These are phyloP conservation scores for Oceanodroma leucorhoa DNA, from an alignment of 2,797 vertebrate species.

Conservation along the genomic window DNA sequence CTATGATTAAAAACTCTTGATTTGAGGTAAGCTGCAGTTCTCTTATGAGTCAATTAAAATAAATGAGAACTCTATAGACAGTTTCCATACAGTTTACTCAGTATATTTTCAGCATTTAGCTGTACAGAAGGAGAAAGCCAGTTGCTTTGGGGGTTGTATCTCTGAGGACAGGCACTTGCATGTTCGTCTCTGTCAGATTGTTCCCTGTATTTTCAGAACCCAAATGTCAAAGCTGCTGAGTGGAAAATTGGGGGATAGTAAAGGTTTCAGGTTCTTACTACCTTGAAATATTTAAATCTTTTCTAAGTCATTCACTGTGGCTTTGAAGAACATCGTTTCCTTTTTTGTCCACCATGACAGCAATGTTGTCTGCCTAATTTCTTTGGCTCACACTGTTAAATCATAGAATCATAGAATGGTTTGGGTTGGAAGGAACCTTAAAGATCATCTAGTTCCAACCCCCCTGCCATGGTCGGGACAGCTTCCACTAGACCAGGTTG, in stretches of 20 bases:
- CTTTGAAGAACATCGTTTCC: background rate
- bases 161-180: background rate
- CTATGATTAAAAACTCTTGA: background rate
- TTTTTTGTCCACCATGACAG: rapidly evolving
- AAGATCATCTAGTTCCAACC: too few relatives aligned
- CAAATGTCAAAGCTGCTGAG: background rate
- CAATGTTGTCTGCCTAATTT: background rate
- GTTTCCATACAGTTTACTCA: background rate
- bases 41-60: constrained; percentile 20
- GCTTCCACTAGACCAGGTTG: too few relatives aligned
- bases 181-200: background rate
- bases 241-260: background rate
- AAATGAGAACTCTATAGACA: background rate
- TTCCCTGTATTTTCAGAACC: background rate
- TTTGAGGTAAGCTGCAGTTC: background rate
- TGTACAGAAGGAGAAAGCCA: background rate
- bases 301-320: background rate
- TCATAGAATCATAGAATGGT: background rate
- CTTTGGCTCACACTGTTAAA: background rate
- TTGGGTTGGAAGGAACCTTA: too few relatives aligned
- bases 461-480: too few relatives aligned
- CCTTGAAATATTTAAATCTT: background rate
- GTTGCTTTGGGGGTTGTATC: background rate
- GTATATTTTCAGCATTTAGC: background rate
- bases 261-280: background rate